phyloP scores from a whole-genome alignment of 2,113 vertebrate species.

The Phyllopteryx taeniolatus region DNA sequence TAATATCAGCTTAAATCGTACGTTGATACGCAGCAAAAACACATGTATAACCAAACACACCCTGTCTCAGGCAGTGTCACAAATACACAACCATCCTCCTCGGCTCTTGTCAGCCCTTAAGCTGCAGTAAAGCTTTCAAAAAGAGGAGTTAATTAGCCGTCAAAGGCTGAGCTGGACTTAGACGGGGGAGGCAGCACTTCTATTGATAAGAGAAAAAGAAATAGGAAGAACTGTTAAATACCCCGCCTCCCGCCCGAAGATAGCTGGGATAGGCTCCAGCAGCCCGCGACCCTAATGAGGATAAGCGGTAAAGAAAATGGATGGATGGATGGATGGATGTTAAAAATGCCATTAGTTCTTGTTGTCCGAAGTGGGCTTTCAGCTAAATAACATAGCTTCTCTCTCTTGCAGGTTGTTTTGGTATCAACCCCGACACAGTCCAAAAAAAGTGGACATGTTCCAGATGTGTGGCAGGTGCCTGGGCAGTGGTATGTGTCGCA shows the following conservation, averaged over 20 bases:
- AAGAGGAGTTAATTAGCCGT: slow-evolving; percentile 55
- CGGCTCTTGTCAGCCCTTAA: slow-evolving; percentile 60
- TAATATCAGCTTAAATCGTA: background rate
- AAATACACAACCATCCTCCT: slow-evolving; percentile 30
- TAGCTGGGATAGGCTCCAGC: too few species aligned
- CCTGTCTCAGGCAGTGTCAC: background rate
- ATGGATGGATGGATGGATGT: too few species aligned
- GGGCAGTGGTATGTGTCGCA: slow-evolving; percentile 80
- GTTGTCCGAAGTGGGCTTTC: background rate
- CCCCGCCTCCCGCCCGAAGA: too few species aligned
- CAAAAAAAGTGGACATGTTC: slow-evolving; percentile 85
- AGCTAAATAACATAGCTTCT: background rate
- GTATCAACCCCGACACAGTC: slow-evolving; percentile 81
- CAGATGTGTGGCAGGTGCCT: slow-evolving; percentile 80
- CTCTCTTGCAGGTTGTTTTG: slow-evolving; percentile 84
- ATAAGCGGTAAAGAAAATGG: too few species aligned
- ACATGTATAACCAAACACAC: background rate
- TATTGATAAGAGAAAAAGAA: background rate
- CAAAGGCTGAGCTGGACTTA: slow-evolving; percentile 9
- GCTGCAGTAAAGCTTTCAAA: slow-evolving; percentile 41
- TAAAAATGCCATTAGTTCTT: background rate
- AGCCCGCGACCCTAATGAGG: too few species aligned
- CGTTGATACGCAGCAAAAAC: background rate
- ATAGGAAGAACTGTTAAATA: background rate
- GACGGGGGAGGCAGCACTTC: background rate